phyloP scores from a whole-genome alignment of 2,113 vertebrate genomes.

The Bos taurus region DNA sequence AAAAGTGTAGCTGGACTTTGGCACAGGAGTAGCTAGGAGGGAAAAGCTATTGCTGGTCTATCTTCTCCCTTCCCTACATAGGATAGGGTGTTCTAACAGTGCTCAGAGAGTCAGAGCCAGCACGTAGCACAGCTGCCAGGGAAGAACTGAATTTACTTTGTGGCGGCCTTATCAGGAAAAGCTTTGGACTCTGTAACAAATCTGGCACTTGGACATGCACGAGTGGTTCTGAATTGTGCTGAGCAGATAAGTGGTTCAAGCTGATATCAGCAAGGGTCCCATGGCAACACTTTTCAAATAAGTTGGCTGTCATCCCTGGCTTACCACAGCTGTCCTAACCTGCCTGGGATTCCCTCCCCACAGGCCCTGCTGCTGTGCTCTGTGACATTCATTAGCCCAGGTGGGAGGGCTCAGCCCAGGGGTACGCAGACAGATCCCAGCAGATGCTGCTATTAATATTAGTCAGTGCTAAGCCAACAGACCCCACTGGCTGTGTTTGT shows the following conservation, averaged over 20 bases:
- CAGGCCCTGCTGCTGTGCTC: neutral
- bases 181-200: constrained; percentile 17
- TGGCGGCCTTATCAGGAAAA: neutral
- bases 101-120: neutral
- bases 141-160: neutral
- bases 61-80: neutral
- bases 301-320: neutral
- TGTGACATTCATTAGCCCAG: neutral
- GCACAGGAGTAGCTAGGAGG: neutral
- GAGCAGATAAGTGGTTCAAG: neutral
- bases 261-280: neutral
- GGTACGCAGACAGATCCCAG: neutral
- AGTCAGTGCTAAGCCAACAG: neutral
- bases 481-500: neutral
- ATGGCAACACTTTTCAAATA: neutral
- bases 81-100: neutral
- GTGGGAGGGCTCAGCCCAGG: neutral
- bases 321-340: neutral
- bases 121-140: neutral
- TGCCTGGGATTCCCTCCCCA: neutral
- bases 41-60: neutral
- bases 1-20: neutral
- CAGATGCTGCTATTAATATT: neutral
- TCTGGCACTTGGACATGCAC: neutral
- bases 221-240: neutral